Base-by-base conservation (phyloP, 2,888 invertebrate genomes). In the Drosophila atripex region DNA sequence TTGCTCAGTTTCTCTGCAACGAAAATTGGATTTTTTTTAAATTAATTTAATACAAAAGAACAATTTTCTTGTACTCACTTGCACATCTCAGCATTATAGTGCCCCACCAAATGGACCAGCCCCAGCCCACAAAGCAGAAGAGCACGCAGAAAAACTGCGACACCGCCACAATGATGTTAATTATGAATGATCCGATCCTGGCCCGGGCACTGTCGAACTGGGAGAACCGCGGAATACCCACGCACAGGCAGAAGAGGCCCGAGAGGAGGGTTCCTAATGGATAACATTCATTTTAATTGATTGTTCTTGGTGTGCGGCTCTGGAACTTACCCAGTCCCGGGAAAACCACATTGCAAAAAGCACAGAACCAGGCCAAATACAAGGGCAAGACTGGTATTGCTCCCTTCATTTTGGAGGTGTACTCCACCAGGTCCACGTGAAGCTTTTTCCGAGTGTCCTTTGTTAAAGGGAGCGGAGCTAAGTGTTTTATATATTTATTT, bases 41-140 rank as follows among this genome's bases (percentile, higher is more conserved):
- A n/a, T n/a, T n/a, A n/a, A n/a, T n/a, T n/a, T n/a, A n/a, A n/a
- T n/a, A n/a, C n/a, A n/a, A n/a, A n/a, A n/a, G n/a, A n/a, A n/a
- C n/a, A 35, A 18, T 25, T n/a, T 30, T 25, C n/a, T 14, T 28
- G 12, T 16, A 69, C 96, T 94, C 92, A 98, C 98, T 95, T 71
- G 98, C 95, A 86, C 97, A 94, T 89, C 95, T 95, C 72, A 98
- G 92, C 95, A 98, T 96, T 88, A 97, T 96, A 76, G 97, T 95
- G 2, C 98, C 99, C 99, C 99, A 99, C 95, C 98, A 98, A 74
- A 99, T 95, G 69, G 98, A 97, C 99, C 99, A 99, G 78, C 98
- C 98, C 98, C 98, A 99, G 16, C 99, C 97, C 41, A 97, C 98
- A 55, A 98, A 94, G 88, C 98, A 96, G 93, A 99, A 98, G 56